Evolutionary conservation across 2,888 invertebrate genomes (phyloP).

Genomic region (Panopea generosa): DNA sequence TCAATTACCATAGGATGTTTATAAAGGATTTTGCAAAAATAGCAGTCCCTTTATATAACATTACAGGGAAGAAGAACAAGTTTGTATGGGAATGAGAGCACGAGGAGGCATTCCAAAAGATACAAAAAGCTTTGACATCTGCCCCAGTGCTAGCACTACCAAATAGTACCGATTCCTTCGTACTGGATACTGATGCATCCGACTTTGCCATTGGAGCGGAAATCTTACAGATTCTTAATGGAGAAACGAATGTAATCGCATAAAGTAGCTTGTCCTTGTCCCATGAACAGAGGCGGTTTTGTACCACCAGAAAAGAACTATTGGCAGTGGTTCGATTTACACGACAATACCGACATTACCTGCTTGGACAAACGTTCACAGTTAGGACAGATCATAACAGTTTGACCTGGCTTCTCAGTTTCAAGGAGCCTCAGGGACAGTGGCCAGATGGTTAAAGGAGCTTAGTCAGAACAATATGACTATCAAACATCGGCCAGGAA

Average conservation of each 20-base stretch:
- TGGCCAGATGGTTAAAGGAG: slow-evolving; percentile 61
- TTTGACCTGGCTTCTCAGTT: slow-evolving; percentile 53
- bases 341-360: slow-evolving; percentile 22
- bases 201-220: slow-evolving; percentile 56
- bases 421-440: slow-evolving; percentile 49
- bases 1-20: slow-evolving; percentile 51
- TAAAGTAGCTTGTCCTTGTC: slow-evolving; percentile 52
- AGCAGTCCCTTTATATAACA: slow-evolving; percentile 20
- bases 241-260: slow-evolving; percentile 48
- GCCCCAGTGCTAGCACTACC: slow-evolving; percentile 51
- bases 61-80: slow-evolving; percentile 32
- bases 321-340: slow-evolving; percentile 24
- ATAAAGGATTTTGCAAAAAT: slow-evolving; percentile 31
- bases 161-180: slow-evolving; percentile 28
- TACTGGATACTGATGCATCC: slow-evolving; percentile 61
- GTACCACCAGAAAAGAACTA: slow-evolving; percentile 10
- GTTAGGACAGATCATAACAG: slow-evolving; percentile 59
- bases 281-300: slow-evolving; percentile 13
- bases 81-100: slow-evolving; percentile 29
- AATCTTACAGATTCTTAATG: slow-evolving; percentile 57
- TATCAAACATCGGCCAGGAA: slow-evolving; percentile 39
- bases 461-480: slow-evolving; percentile 55
- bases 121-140: slow-evolving; percentile 18
- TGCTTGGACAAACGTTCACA: slow-evolving; percentile 23
- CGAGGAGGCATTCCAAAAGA: slow-evolving; percentile 10